Percentiles rank a stretch among this genome's conserved stretches.
These are phyloP conservation scores for Hofmannophila pseudospretella DNA, from an alignment of 2,888 invertebrate genomes.

Conservation along the genomic window DNA sequence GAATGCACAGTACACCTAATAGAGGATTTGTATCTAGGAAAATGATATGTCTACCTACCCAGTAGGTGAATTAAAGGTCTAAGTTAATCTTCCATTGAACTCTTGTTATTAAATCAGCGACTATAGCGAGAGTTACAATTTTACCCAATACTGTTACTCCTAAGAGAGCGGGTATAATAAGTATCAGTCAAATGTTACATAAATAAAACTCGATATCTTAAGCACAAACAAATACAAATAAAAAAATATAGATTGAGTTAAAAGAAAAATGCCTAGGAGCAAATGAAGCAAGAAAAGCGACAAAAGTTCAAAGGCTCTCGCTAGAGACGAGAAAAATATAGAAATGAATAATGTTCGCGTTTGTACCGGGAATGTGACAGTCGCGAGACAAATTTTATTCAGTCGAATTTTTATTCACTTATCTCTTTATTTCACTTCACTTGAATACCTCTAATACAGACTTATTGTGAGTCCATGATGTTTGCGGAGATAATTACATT, in stretches of 20 bases:
- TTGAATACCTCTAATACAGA: conserved; percentile 9
- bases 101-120: too few relatives aligned
- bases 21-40: too few relatives aligned
- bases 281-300: conserved; percentile 21
- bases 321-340: conserved; percentile 21
- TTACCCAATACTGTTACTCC: too few relatives aligned
- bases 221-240: not conserved
- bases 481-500: conserved; percentile 1
- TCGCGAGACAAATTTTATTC: conserved; percentile 19
- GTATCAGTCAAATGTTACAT: conserved; percentile 1
- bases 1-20: too few relatives aligned
- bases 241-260: conserved; percentile 3
- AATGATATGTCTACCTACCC: too few relatives aligned
- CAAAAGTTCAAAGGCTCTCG: conserved; percentile 22
- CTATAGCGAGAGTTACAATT: too few relatives aligned
- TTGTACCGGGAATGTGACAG: conserved; percentile 13
- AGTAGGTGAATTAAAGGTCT: too few relatives aligned
- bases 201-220: conserved; percentile 2
- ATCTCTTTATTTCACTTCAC: conserved; percentile 13
- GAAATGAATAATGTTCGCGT: conserved; percentile 21
- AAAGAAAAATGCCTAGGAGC: conserved; percentile 12
- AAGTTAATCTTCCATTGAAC: too few relatives aligned
- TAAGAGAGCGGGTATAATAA: too few relatives aligned
- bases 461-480: not conserved
- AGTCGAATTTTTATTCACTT: conserved; percentile 13